Base-by-base conservation (phyloP, 2,797 vertebrate species). In the Danio albolineatus region DNA sequence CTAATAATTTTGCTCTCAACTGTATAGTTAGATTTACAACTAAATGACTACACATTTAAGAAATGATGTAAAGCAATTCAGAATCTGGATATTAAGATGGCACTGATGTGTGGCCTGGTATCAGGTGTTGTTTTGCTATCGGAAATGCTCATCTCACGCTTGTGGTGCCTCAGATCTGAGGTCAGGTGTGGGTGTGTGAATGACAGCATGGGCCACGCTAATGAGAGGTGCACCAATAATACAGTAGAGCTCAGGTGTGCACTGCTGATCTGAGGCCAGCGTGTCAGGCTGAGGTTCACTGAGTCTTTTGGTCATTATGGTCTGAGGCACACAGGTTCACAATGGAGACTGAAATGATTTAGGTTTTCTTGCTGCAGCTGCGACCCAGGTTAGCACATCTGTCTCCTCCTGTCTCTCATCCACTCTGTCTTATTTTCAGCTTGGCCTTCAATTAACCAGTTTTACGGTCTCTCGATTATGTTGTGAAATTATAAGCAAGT, bases 181-280 rank as follows among this genome's bases (percentile, higher is more conserved):
- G 21, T 28, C 69, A 17, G 10, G 38, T 8, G 77, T 51, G 57
- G 17, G 46, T 9, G 17, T 54, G 48, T 79, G 69, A 36, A 72
- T 64, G 77, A 64, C 66, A 70, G 36, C 36, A 43, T 61, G 13
- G 4, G 6, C 17, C 59, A 59, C 4, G 46, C 65, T 78, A 78
- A 70, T 61, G 46, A 78, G 54, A 77, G 28, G 13, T 39, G 59
- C 41, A 59, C 12, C 48, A 41, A 65, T 28, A 28, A 28, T 54
- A 53, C 19, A 64, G 74, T 46, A 19, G 48, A 62, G 56, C 57
- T 79, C 77, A 79, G 77, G 77, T 79, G 67, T 43, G 46, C 16
- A 17, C 44, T 64, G 1, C 67, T 62, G 77, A 62, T 64, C 67
- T 13, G 16, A 59, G 5, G 67, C 57, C 77, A 78, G 56, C 21